Percentiles rank a stretch among this genome's conserved stretches.
Evolutionary conservation across 2,113 vertebrate species (phyloP).

Genomic region (Chaetodon auriga): DNA sequence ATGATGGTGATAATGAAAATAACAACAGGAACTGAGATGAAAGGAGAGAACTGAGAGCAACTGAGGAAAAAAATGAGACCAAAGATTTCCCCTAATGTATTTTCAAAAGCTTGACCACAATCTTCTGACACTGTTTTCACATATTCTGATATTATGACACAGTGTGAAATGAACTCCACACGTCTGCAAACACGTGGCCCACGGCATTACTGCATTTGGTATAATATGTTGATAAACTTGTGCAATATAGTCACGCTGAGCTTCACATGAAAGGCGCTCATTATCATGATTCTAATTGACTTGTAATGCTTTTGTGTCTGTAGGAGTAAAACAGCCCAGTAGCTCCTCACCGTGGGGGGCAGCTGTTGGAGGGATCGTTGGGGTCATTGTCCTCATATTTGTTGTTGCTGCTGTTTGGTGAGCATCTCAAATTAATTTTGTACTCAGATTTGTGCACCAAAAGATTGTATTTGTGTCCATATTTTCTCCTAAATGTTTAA

Average conservation of each 20-base stretch:
- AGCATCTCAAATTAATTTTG: not conserved
- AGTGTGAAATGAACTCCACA: not conserved
- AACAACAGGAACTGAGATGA: too few species aligned
- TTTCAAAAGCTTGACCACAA: not conserved
- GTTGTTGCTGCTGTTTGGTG: constrained; percentile 4
- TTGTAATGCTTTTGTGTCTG: not conserved
- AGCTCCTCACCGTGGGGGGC: not conserved
- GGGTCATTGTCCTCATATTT: constrained; percentile 11
- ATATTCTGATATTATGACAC: not conserved
- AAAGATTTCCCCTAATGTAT: not conserved
- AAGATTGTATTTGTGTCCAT: not conserved
- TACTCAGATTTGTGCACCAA: not conserved
- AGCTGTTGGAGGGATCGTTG: constrained; percentile 25
- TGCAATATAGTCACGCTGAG: too few species aligned
- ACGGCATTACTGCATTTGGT: not conserved
- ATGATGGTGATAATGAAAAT: too few species aligned
- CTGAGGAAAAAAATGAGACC: too few species aligned
- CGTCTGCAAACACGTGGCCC: not conserved
- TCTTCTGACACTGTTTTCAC: not conserved
- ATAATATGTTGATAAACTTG: too few species aligned
- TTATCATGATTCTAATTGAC: not conserved
- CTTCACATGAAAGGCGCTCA: not conserved
- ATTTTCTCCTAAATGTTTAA: not conserved
- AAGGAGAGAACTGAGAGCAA: too few species aligned
- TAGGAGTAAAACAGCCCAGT: not conserved